These are phyloP conservation scores for Muscicapa adusta DNA, from an alignment of 2,113 vertebrate genomes.

Conservation along the genomic window DNA sequence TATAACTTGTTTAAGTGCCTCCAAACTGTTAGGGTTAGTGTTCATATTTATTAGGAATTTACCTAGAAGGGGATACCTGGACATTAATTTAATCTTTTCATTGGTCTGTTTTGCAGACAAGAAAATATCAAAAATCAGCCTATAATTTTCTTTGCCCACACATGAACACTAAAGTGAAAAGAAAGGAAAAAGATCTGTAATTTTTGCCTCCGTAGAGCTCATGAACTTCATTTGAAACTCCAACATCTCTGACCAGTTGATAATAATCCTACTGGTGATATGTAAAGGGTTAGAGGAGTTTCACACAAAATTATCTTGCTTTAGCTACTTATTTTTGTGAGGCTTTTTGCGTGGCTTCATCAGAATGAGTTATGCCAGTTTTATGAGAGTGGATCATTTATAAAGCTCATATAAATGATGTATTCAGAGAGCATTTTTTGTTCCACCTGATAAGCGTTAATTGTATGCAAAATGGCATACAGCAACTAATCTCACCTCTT, in stretches of 20 bases:
- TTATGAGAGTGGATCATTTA: conserved; percentile 23
- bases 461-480: conserved; percentile 43
- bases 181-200: background rate
- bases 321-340: conserved; percentile 19
- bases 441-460: conserved; percentile 54
- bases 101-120: background rate
- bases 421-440: background rate
- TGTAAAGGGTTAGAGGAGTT: background rate
- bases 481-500: conserved; percentile 1
- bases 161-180: background rate
- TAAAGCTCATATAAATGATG: conserved; percentile 43
- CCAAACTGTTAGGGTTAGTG: background rate
- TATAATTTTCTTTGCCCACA: background rate
- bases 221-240: background rate
- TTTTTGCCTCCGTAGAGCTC: background rate
- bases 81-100: background rate
- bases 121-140: background rate
- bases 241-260: background rate
- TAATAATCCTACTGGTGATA: background rate
- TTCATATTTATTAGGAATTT: background rate
- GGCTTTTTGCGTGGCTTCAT: background rate
- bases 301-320: background rate
- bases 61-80: background rate
- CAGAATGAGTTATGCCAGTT: background rate
- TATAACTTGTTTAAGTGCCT: background rate